These are phyloP conservation scores for Chalcosyrphus nemorum DNA, from an alignment of 2,888 invertebrate genomes.

Conservation along the genomic window DNA sequence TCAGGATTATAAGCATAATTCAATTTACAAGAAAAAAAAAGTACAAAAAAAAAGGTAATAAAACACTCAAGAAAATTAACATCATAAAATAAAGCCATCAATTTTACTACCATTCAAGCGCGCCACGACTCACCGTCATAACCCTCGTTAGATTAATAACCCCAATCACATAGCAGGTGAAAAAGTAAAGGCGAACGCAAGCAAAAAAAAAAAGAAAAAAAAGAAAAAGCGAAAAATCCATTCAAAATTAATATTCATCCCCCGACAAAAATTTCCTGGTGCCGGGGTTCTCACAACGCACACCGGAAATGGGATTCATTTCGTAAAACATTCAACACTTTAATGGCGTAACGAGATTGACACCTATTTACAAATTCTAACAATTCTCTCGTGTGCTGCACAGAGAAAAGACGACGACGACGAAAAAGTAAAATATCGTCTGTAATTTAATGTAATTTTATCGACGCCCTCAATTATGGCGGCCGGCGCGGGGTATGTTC, in stretches of 20 bases:
- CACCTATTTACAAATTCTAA: constrained; percentile 56
- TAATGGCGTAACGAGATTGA: constrained; percentile 62
- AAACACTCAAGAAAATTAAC: constrained; percentile 16
- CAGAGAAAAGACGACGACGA: constrained; percentile 5
- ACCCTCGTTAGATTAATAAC: constrained; percentile 40
- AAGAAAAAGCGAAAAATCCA: constrained; percentile 15
- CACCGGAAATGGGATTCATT: constrained; percentile 64
- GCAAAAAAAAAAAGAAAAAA: constrained; percentile 3
- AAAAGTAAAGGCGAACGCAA: background rate
- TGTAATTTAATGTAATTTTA: constrained; percentile 55
- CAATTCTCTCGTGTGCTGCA: constrained; percentile 5
- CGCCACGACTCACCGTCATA: constrained; percentile 10
- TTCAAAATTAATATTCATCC: constrained; percentile 58
- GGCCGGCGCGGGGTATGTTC: background rate
- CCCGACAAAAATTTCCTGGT: background rate
- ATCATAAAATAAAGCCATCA: constrained; percentile 46
- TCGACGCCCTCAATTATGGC: constrained; percentile 36
- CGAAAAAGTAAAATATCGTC: constrained; percentile 24
- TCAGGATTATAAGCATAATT: background rate
- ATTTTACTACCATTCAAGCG: constrained; percentile 42
- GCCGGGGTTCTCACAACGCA: background rate
- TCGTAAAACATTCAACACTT: constrained; percentile 63
- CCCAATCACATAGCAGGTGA: constrained; percentile 34
- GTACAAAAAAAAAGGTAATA: background rate
- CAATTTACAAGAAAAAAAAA: background rate